Conservation (phyloP, 1,140 invertebrate species). For the Oncopodura yosiiana region DNA sequence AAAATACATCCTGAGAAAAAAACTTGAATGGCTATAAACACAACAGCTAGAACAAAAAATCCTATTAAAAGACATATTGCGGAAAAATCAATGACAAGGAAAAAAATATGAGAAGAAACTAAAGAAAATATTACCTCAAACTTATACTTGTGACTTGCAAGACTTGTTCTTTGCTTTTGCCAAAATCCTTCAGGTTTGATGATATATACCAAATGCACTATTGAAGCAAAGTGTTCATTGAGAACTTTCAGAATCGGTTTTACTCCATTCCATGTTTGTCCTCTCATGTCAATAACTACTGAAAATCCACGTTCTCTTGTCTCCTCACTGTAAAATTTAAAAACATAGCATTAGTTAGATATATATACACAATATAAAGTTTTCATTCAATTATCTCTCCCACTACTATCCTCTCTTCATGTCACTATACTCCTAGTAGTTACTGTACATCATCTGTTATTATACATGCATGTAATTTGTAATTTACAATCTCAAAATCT, state of each 20-base stretch:
- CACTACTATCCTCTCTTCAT: too few species aligned
- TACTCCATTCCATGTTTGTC: constrained; percentile 83
- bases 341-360: too few species aligned
- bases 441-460: too few species aligned
- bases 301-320: constrained; percentile 80
- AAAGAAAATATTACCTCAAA: constrained; percentile 67
- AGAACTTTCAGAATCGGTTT: constrained; percentile 94
- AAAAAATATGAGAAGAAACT: neutral
- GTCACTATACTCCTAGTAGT: too few species aligned
- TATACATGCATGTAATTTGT: too few species aligned
- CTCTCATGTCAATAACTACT: constrained; percentile 91
- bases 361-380: too few species aligned
- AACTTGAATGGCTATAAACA: too few species aligned
- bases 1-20: too few species aligned
- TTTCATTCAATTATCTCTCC: too few species aligned
- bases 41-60: too few species aligned
- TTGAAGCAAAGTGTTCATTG: constrained; percentile 83
- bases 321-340: constrained; percentile 66
- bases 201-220: constrained; percentile 82
- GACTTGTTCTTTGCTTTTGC: constrained; percentile 94
- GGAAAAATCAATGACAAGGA: neutral
- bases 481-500: too few species aligned
- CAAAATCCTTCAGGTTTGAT: constrained; percentile 99
- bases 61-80: neutral
- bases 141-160: constrained; percentile 95